Evolutionary conservation across 2,113 vertebrate species (phyloP), one percentile per base, ranked within the genome.

Genomic region (Catharus fuscescens): DNA sequence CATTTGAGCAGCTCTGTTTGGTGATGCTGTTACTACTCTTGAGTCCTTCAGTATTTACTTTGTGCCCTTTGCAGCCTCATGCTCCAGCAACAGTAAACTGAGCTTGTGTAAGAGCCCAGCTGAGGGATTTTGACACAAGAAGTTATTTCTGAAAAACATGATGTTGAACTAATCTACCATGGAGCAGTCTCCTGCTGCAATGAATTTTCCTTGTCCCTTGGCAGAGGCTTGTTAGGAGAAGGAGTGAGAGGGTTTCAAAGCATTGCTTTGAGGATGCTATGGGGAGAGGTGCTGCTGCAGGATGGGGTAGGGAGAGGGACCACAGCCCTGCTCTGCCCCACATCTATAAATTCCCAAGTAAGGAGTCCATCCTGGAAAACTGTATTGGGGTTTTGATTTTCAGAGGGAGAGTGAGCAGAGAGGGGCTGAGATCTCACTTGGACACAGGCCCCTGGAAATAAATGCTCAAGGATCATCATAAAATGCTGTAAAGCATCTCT

Each of bases 41-140:
- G 62, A 32, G 56, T 87, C 44, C 60, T 85, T 50, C 36, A 19
- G 28, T 31, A 26, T 48, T 65, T 56, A 0, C 47, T 78, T 45
- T 76, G 38, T 56, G 53, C 38, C 53, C 71, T 95, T 90, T 87
- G 56, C 83, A 95, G 66, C 47, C 71, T 73, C 60, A 32, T 14
- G 6, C 14, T 52, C 40, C 64, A 44, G 48, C 44, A 88, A 13
- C 72, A 42, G 69, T 36, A 88, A 88, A 91, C 61, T 61, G 65
- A 77, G 32, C 71, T 76, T 64, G 44, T 66, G 23, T 60, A 67
- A 72, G 53, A 79, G 53, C 60, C 61, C 50, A 77, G 70, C 38
- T 69, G 50, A 90, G 81, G 91, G 83, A 95, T 94, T 93, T 87
- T 82, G 67, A 76, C 80, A 82, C n/a, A 42, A 82, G 44, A 70